phyloP scores from a whole-genome alignment of 2,797 vertebrate genomes.

The Discoglossus pictus region DNA sequence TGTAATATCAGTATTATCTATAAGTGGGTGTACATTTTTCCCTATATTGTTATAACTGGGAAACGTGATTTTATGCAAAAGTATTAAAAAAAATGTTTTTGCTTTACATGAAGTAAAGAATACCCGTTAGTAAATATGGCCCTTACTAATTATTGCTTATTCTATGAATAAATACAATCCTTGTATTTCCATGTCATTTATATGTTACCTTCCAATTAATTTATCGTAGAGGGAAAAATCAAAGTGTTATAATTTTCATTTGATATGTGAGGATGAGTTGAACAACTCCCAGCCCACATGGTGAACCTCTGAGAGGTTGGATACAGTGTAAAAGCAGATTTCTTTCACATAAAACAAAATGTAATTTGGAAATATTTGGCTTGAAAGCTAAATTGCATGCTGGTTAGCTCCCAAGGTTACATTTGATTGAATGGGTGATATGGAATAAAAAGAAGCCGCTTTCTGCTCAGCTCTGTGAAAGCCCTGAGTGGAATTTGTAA shows the following conservation, averaged over 20 bases:
- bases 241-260: slow-evolving; percentile 40
- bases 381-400: slow-evolving; percentile 52
- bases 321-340: slow-evolving; percentile 35
- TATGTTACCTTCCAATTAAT: slow-evolving; percentile 44
- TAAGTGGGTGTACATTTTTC: too few species aligned
- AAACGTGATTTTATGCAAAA: too few species aligned
- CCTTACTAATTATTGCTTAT: background rate
- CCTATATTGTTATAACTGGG: too few species aligned
- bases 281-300: slow-evolving; percentile 32
- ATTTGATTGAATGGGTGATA: slow-evolving; percentile 51
- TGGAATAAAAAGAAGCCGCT: slow-evolving; percentile 43
- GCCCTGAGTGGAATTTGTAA: slow-evolving; percentile 51
- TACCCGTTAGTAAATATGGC: slow-evolving; percentile 32
- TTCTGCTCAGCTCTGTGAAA: slow-evolving; percentile 46
- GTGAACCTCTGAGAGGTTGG: slow-evolving; percentile 34
- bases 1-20: too few species aligned
- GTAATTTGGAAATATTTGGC: slow-evolving; percentile 52
- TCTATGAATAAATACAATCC: slow-evolving; percentile 5
- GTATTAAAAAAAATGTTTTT: too few species aligned
- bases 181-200: slow-evolving; percentile 28
- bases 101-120: too few species aligned
- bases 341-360: slow-evolving; percentile 50
- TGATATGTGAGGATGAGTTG: slow-evolving; percentile 41
- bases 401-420: slow-evolving; percentile 51
- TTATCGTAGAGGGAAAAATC: slow-evolving; percentile 31